Conservation (phyloP, 2,797 vertebrate species). For the Melanotaenia boesemani region DNA sequence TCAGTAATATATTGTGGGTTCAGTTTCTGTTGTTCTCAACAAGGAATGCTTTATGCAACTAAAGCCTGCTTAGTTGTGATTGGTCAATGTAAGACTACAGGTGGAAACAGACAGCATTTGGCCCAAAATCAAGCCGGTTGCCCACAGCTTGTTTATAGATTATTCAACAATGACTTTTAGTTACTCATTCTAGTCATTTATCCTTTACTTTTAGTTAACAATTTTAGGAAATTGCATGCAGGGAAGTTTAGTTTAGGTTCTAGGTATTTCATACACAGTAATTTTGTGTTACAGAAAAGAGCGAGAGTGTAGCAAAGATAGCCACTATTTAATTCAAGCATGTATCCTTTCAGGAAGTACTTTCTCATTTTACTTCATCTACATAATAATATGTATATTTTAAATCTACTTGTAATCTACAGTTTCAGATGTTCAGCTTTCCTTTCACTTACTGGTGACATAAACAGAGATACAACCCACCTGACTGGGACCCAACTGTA, state of each 20-base stretch:
- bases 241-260: background rate
- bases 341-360: background rate
- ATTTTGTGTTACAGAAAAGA: background rate
- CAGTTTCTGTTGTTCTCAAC: background rate
- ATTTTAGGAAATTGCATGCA: background rate
- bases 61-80: background rate
- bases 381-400: background rate
- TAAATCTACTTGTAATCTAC: background rate
- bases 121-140: background rate
- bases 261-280: background rate
- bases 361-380: background rate
- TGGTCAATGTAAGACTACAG: background rate
- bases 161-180: background rate
- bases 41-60: background rate
- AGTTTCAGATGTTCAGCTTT: background rate
- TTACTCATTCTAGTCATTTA: background rate
- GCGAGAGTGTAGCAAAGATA: background rate
- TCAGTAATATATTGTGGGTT: background rate
- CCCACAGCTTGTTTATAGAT: background rate
- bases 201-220: background rate
- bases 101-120: background rate
- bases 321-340: background rate
- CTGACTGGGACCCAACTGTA: conserved; percentile 20
- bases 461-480: conserved; percentile 10
- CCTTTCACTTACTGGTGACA: background rate